Evolutionary conservation across 2,888 invertebrate species (phyloP).

Genomic region (Camponotus fellah): DNA sequence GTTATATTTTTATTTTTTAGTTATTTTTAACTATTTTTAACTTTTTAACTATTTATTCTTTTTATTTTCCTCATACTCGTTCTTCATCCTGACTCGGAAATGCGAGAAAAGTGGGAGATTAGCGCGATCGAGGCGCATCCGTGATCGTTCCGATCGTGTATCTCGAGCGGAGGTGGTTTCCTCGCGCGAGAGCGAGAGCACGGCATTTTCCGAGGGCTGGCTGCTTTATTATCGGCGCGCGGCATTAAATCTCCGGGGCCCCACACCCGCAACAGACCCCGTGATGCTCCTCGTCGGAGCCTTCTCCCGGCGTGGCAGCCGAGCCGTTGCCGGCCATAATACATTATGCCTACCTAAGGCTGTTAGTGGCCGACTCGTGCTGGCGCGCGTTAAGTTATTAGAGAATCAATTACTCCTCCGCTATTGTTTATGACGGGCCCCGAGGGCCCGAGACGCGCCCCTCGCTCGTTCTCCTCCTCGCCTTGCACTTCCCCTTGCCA

Average conservation of each 20-base stretch:
- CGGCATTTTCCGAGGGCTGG: constrained; percentile 77
- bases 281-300: constrained; percentile 68
- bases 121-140: background rate
- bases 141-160: constrained; percentile 17
- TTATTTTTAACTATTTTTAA: no score
- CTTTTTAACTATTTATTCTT: no score
- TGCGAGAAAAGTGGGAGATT: constrained; percentile 2
- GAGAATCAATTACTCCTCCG: constrained; percentile 86
- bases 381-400: constrained; percentile 86
- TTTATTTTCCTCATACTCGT: background rate
- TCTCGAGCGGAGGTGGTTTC: constrained; percentile 49
- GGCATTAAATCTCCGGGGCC: constrained; percentile 81
- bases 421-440: constrained; percentile 85
- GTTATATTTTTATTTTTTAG: no score
- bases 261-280: constrained; percentile 37
- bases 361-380: constrained; percentile 80
- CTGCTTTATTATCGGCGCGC: constrained; percentile 81
- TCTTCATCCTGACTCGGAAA: background rate
- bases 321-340: constrained; percentile 79
- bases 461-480: constrained; percentile 59
- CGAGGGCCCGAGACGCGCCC: constrained; percentile 78
- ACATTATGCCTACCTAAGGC: constrained; percentile 83
- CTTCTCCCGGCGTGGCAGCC: constrained; percentile 67
- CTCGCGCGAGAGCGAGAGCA: constrained; percentile 57
- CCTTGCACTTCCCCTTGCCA: constrained; percentile 51